phyloP scores from a whole-genome alignment of 2,888 invertebrate species.

The Dorcus parallelipipedus region DNA sequence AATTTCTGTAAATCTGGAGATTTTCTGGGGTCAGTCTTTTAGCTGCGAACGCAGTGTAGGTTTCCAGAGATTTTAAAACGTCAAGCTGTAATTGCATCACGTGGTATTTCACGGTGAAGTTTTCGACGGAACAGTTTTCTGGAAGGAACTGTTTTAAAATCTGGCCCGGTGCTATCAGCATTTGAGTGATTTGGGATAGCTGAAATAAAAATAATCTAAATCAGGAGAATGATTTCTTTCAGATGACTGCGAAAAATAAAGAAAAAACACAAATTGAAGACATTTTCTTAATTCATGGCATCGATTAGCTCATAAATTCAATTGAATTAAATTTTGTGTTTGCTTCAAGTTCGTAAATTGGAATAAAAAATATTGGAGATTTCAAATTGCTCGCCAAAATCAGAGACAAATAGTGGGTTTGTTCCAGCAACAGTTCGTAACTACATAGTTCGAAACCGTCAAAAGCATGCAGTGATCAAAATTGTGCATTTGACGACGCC shows the following conservation, averaged over 20 bases:
- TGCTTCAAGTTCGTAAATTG: too few relatives aligned
- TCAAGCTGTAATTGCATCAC: conserved; percentile 39
- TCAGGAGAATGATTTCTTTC: not conserved
- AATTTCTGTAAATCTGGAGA: conserved; percentile 8
- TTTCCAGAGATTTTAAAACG: conserved; percentile 31
- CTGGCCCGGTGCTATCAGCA: conserved; percentile 36
- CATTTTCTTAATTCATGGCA: not conserved
- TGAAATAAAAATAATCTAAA: conserved; percentile 26
- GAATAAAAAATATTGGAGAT: too few relatives aligned
- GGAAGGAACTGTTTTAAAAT: conserved; percentile 37
- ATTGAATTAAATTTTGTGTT: too few relatives aligned
- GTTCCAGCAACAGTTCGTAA: too few relatives aligned
- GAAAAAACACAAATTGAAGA: not conserved
- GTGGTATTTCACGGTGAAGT: conserved; percentile 47
- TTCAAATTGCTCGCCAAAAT: too few relatives aligned
- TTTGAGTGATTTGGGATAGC: conserved; percentile 38
- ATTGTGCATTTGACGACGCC: too few relatives aligned
- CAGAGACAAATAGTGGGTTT: too few relatives aligned
- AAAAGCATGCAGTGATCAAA: too few relatives aligned
- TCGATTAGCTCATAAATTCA: too few relatives aligned
- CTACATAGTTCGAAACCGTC: too few relatives aligned
- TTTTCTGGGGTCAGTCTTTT: conserved; percentile 7
- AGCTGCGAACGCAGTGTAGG: conserved; percentile 18
- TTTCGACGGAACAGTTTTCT: conserved; percentile 28
- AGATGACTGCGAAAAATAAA: not conserved